phyloP scores from a whole-genome alignment of 1,140 invertebrate genomes.

The Lordiphosa mommai region DNA sequence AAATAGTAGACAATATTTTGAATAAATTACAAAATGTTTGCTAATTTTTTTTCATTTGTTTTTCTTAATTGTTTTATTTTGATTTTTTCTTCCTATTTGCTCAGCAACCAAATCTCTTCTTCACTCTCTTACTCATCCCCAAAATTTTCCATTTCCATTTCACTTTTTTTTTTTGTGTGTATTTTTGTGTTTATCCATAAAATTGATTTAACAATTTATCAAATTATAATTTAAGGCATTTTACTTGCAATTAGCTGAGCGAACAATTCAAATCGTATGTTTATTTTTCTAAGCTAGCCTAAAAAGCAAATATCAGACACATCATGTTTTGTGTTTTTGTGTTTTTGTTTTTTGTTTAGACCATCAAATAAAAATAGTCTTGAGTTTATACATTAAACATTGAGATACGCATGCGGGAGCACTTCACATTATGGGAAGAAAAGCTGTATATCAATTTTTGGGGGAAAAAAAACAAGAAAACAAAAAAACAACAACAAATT shows the following conservation, averaged over 20 bases:
- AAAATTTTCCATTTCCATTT: slow-evolving; percentile 17
- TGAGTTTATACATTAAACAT: neutral
- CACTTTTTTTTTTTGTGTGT: neutral
- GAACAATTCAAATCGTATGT: neutral
- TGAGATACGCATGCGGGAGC: too few species aligned
- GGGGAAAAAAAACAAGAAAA: too few species aligned
- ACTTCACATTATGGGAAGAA: too few species aligned
- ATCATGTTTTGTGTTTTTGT: neutral
- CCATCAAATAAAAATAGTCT: slow-evolving; percentile 12
- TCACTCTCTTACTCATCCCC: too few species aligned
- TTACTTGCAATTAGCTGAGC: slow-evolving; percentile 9
- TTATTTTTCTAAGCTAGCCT: slow-evolving; percentile 9
- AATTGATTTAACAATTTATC: slow-evolving; percentile 7
- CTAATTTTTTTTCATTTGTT: too few species aligned
- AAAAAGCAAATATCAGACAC: slow-evolving; percentile 4
- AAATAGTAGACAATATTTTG: too few species aligned
- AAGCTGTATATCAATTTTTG: neutral
- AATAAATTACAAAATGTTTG: too few species aligned
- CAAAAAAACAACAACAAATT: too few species aligned
- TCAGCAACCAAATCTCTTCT: too few species aligned
- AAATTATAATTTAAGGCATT: slow-evolving; percentile 11
- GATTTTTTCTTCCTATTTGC: too few species aligned
- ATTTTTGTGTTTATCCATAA: slow-evolving; percentile 8
- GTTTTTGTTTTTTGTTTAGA: slow-evolving; percentile 1
- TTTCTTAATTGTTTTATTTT: too few species aligned